Conservation (phyloP, 1,140 invertebrate genomes). For the Aphelinus certus region DNA sequence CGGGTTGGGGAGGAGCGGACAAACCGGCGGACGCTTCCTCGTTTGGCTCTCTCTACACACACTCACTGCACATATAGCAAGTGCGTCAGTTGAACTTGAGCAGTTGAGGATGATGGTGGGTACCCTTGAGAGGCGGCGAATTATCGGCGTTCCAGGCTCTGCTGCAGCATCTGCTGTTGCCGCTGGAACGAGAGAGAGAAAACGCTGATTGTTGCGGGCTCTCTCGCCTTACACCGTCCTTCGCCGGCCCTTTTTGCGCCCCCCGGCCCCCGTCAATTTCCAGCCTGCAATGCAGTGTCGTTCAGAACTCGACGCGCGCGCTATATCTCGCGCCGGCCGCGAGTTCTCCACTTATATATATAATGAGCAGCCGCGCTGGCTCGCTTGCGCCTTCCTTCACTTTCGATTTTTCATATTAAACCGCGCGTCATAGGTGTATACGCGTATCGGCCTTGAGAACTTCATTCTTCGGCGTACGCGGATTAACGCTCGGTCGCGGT, state of each 20-base stretch:
- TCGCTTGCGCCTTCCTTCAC: no score
- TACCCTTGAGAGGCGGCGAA: slow-evolving; percentile 81
- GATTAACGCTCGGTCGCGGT: no score
- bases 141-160: slow-evolving; percentile 85
- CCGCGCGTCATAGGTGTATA: no score
- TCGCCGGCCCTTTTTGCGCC: background rate
- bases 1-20: background rate
- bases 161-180: slow-evolving; percentile 75
- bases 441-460: no score
- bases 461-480: no score
- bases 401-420: no score
- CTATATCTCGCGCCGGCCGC: no score
- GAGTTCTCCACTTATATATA: no score
- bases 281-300: background rate
- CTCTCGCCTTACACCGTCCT: background rate
- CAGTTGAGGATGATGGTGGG: slow-evolving; percentile 78
- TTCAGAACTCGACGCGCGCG: background rate
- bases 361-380: no score
- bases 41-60: background rate
- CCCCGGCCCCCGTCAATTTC: background rate
- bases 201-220: slow-evolving; percentile 23
- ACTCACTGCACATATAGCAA: background rate
- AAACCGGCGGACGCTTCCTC: background rate
- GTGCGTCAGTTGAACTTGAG: slow-evolving; percentile 62
- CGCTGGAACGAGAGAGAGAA: slow-evolving; percentile 59